Percentiles rank a stretch among this genome's conserved stretches.
These are phyloP conservation scores for Pseudococcus jackbeardsleyi DNA, from an alignment of 2,888 invertebrate genomes.

Conservation along the genomic window DNA sequence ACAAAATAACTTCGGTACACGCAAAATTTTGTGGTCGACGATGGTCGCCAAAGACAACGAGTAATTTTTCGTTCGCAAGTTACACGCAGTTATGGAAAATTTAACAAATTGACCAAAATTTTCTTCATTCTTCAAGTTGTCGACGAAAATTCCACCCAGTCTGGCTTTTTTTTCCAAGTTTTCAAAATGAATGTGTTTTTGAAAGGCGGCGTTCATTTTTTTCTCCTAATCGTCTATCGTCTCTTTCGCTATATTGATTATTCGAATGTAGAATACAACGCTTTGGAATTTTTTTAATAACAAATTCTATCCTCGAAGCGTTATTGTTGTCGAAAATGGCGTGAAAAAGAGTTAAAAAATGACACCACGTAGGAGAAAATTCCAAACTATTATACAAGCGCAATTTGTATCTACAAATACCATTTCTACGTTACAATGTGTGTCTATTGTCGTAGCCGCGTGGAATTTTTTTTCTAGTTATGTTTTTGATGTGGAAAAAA, in stretches of 20 bases:
- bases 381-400: not conserved
- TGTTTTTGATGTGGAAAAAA: not conserved
- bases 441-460: not conserved
- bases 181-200: not conserved
- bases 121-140: not conserved
- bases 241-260: not conserved
- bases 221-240: not conserved
- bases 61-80: not conserved
- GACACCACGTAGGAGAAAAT: not conserved
- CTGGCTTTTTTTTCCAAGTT: not conserved
- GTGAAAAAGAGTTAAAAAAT: not conserved
- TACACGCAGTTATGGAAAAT: not conserved
- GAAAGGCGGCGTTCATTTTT: conserved; percentile 2
- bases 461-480: not conserved
- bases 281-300: conserved; percentile 10
- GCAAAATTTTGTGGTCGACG: not conserved
- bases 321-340: conserved; percentile 5
- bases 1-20: not conserved
- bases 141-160: not conserved
- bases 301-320: not conserved
- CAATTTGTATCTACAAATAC: conserved; percentile 1
- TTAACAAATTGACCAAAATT: not conserved
- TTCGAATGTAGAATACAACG: not conserved
- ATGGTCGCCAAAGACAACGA: not conserved
- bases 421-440: not conserved